phyloP scores from a whole-genome alignment of 2,888 invertebrate genomes.

The Anoncus sp. region DNA sequence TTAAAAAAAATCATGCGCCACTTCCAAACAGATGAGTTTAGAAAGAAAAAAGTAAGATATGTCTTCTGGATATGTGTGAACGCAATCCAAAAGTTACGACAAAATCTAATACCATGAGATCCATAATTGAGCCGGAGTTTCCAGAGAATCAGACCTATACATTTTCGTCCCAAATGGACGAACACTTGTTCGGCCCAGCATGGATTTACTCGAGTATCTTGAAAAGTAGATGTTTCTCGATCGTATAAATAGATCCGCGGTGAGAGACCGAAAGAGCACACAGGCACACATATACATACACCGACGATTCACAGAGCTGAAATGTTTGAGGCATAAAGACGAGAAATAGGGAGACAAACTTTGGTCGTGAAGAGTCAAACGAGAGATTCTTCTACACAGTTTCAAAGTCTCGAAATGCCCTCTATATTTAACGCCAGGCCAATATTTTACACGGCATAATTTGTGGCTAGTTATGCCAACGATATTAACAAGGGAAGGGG shows the following conservation, averaged over 20 bases:
- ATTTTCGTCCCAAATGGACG: slow-evolving; percentile 43
- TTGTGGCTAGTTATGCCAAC: slow-evolving; percentile 19
- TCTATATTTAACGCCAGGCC: slow-evolving; percentile 51
- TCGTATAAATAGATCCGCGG: slow-evolving; percentile 56
- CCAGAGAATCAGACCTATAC: not conserved
- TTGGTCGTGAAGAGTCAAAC: slow-evolving; percentile 27
- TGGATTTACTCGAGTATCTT: slow-evolving; percentile 51
- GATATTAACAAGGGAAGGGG: slow-evolving; percentile 8
- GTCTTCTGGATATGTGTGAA: too few species aligned
- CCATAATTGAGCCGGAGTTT: too few species aligned
- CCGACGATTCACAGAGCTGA: slow-evolving; percentile 19
- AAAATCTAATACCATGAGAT: too few species aligned
- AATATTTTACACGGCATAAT: slow-evolving; percentile 35
- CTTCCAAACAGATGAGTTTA: too few species aligned
- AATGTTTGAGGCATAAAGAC: slow-evolving; percentile 49
- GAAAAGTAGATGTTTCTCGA: slow-evolving; percentile 52
- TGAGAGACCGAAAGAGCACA: slow-evolving; percentile 6
- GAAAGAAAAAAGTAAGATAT: too few species aligned
- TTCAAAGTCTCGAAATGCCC: slow-evolving; percentile 44
- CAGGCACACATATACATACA: slow-evolving; percentile 5
- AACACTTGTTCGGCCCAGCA: slow-evolving; percentile 57
- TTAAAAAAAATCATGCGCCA: not conserved
- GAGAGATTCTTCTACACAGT: slow-evolving; percentile 14
- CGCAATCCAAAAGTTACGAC: too few species aligned
- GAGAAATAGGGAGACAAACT: slow-evolving; percentile 22